Evolutionary conservation across 2,888 invertebrate species (phyloP).

Genomic region (Hymenopus coronatus): DNA sequence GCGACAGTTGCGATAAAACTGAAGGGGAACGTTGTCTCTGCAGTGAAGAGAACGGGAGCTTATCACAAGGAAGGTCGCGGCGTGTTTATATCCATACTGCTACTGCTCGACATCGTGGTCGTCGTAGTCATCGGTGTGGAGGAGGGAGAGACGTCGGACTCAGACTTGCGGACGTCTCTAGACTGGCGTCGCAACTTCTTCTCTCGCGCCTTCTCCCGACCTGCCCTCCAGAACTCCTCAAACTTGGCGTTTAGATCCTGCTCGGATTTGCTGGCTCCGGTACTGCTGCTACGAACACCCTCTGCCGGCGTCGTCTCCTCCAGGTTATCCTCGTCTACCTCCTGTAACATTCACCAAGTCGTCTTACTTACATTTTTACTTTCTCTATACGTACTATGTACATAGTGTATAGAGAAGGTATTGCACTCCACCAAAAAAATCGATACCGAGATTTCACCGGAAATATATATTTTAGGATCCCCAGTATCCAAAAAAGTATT

Average conservation of each 20-base stretch:
- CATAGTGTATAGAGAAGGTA: too few relatives aligned
- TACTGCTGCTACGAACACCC: constrained; percentile 5
- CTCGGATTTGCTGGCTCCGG: constrained; percentile 50
- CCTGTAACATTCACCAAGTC: constrained; percentile 48
- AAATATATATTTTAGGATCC: too few relatives aligned
- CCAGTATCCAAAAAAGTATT: too few relatives aligned
- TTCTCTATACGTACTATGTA: too few relatives aligned
- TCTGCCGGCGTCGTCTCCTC: constrained; percentile 38
- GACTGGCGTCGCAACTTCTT: constrained; percentile 20
- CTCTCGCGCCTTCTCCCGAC: constrained; percentile 29
- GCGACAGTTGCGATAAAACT: neutral
- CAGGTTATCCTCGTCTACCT: constrained; percentile 66
- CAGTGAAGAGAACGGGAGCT: neutral
- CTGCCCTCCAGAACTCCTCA: constrained; percentile 54
- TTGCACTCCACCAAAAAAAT: too few relatives aligned
- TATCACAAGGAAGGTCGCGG: neutral
- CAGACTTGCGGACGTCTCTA: neutral
- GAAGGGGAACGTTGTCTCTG: neutral
- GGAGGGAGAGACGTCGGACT: neutral
- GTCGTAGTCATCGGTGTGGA: neutral
- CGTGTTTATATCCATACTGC: neutral
- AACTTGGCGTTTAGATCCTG: constrained; percentile 55
- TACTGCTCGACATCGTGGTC: neutral
- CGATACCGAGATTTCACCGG: too few relatives aligned
- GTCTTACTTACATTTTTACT: too few relatives aligned